These are phyloP conservation scores for Cichladusa arquata DNA, from an alignment of 2,113 vertebrate species.

Conservation along the genomic window DNA sequence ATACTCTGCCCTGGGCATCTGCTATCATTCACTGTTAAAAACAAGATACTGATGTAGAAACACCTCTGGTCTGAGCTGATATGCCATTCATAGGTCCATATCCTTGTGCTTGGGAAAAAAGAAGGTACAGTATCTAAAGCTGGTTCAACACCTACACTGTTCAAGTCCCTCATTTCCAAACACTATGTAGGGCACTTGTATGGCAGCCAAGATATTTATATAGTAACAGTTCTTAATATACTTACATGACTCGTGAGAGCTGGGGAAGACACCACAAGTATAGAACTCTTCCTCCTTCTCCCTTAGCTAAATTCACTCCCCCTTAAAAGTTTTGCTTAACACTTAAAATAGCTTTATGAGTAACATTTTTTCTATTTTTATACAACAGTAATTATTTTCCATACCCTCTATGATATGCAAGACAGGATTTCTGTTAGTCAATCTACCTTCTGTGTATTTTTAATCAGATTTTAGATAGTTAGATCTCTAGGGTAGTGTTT, in stretches of 20 bases:
- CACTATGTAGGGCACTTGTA: constrained; percentile 52
- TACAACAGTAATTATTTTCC: background rate
- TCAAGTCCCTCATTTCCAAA: constrained; percentile 25
- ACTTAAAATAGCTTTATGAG: constrained; percentile 7
- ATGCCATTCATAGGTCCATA: accelerated
- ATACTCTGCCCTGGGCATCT: background rate
- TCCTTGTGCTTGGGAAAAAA: background rate
- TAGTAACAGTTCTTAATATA: constrained; percentile 60
- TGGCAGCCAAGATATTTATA: constrained; percentile 56
- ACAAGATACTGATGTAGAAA: background rate
- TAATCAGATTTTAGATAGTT: background rate
- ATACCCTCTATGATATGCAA: background rate
- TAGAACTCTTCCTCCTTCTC: background rate
- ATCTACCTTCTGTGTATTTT: background rate
- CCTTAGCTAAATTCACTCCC: background rate
- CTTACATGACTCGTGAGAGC: constrained; percentile 25
- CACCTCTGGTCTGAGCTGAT: background rate
- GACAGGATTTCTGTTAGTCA: background rate
- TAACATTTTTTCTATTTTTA: constrained; percentile 18
- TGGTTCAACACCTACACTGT: constrained; percentile 36
- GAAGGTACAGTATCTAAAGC: constrained; percentile 28
- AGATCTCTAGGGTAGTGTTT: background rate
- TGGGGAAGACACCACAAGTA: constrained; percentile 41
- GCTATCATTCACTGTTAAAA: background rate
- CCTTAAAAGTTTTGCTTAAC: constrained; percentile 6